phyloP scores from a whole-genome alignment of 2,888 invertebrate genomes.

The Craniophora ligustri region DNA sequence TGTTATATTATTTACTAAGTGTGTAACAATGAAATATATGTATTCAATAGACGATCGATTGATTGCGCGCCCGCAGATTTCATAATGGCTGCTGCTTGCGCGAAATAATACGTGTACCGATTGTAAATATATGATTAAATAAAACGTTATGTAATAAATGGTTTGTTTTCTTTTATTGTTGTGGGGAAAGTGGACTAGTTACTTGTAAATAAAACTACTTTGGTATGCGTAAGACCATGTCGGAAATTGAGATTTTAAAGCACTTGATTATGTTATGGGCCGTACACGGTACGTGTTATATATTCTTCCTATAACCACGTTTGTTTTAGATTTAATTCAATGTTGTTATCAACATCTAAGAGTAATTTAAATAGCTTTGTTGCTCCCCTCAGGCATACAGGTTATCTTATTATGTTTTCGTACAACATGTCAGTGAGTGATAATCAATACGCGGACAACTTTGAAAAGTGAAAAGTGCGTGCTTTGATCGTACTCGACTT shows the following conservation, averaged over 20 bases:
- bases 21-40: conserved; percentile 33
- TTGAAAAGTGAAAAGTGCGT: too few species aligned
- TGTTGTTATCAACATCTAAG: too few species aligned
- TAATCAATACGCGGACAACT: too few species aligned
- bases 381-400: too few species aligned
- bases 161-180: conserved; percentile 70
- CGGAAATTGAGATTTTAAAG: conserved; percentile 2
- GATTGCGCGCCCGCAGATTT: conserved; percentile 53
- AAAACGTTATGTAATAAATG: conserved; percentile 74
- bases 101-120: conserved; percentile 69
- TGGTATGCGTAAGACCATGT: conserved; percentile 16
- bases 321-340: too few species aligned
- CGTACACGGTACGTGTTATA: background rate
- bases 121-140: conserved; percentile 78
- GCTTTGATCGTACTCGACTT: too few species aligned
- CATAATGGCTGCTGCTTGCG: conserved; percentile 58
- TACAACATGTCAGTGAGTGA: too few species aligned
- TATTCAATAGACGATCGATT: conserved; percentile 46
- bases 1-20: background rate
- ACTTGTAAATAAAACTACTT: conserved; percentile 48
- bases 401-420: too few species aligned
- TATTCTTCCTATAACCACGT: background rate
- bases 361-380: too few species aligned
- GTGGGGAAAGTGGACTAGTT: conserved; percentile 52
- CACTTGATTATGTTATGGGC: background rate